A percentile compares a stretch with the other conserved stretches of the same genome.
phyloP scores from a whole-genome alignment of 2,113 vertebrate species.

The Callithrix jacchus region DNA sequence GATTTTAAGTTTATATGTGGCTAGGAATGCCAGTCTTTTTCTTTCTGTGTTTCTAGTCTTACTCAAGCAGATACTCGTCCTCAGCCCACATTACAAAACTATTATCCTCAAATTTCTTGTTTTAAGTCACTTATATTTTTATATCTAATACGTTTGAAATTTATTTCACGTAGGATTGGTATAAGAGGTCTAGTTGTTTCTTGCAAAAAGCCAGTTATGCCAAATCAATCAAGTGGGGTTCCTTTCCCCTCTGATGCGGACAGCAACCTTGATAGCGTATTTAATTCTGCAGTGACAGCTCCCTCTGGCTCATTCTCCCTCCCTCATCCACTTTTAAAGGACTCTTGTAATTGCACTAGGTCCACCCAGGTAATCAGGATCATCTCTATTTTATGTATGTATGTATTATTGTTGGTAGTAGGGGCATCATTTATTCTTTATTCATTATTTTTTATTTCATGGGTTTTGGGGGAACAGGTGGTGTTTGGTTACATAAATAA shows the following conservation, averaged over 20 bases:
- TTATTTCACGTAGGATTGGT: background rate
- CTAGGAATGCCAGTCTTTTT: background rate
- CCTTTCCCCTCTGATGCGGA: background rate
- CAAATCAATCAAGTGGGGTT: background rate
- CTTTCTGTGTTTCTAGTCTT: background rate
- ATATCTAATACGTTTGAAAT: background rate
- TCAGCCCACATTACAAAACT: background rate
- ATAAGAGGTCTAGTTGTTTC: background rate
- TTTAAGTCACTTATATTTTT: background rate
- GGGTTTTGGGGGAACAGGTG: too few species aligned
- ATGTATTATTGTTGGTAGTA: too few species aligned
- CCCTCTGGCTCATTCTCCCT: background rate
- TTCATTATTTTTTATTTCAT: too few species aligned
- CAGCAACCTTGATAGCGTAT: fast-evolving
- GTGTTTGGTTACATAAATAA: too few species aligned
- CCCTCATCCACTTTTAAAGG: background rate
- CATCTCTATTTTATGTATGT: background rate
- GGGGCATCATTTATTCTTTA: too few species aligned
- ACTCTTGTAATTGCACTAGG: background rate
- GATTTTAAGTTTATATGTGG: fast-evolving
- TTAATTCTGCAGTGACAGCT: background rate
- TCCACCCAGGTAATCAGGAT: background rate
- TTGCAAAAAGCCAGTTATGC: background rate
- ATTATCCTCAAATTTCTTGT: background rate
- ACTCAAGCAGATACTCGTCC: background rate